Percentiles rank a stretch among this genome's conserved stretches.
These are phyloP conservation scores for Lepilemur ruficaudatus DNA, from an alignment of 2,797 vertebrate species.

Conservation along the genomic window DNA sequence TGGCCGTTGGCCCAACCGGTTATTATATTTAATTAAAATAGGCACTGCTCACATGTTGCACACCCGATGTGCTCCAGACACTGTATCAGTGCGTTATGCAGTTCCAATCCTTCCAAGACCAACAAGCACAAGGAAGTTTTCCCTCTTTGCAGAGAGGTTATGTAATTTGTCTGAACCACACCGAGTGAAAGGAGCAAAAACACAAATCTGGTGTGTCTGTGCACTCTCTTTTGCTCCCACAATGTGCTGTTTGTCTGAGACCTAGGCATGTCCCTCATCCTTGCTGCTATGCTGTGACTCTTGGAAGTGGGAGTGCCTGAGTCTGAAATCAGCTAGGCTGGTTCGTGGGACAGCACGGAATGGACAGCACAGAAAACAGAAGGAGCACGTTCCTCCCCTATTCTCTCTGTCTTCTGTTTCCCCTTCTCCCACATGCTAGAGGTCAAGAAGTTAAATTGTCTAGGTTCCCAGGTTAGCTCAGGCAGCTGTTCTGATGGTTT, in stretches of 20 bases:
- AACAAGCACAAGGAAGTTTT: neutral
- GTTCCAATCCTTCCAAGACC: neutral
- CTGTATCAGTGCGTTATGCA: neutral
- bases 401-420: neutral
- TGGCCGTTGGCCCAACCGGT: neutral
- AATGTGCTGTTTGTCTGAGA: neutral
- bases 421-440: neutral
- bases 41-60: neutral
- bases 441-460: neutral
- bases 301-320: neutral
- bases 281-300: neutral
- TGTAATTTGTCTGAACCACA: slow-evolving; percentile 33
- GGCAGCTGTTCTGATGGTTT: neutral
- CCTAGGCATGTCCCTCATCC: neutral
- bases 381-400: neutral
- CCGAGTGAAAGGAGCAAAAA: neutral
- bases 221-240: neutral
- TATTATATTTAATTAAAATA: neutral
- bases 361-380: neutral
- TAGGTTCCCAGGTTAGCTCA: neutral
- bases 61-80: neutral
- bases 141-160: slow-evolving; percentile 49
- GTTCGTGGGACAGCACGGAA: neutral
- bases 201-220: neutral
- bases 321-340: neutral